phyloP scores from a whole-genome alignment of 2,797 vertebrate genomes.

The Triplophysa bombifrons region DNA sequence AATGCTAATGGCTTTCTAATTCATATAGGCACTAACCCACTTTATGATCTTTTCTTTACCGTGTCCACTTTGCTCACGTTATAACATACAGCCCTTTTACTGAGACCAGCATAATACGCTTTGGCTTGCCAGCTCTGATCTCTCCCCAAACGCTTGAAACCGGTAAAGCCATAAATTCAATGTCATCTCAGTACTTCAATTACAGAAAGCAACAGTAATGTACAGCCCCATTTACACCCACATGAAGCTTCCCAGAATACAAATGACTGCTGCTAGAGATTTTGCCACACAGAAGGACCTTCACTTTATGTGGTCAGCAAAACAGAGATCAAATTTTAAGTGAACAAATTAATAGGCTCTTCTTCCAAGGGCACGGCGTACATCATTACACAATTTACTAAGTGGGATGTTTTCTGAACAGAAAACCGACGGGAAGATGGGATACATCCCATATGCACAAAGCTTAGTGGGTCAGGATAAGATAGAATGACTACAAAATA shows the following conservation, averaged over 20 bases:
- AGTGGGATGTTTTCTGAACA: constrained; percentile 12
- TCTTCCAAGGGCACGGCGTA: constrained; percentile 21
- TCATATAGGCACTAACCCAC: not conserved
- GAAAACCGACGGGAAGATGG: constrained; percentile 10
- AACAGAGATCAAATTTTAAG: constrained; percentile 32
- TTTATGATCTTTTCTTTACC: not conserved
- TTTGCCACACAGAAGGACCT: not conserved
- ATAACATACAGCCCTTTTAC: constrained; percentile 48
- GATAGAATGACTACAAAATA: too few species aligned
- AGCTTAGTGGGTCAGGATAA: not conserved
- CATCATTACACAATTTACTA: constrained; percentile 20
- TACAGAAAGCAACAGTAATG: constrained; percentile 56
- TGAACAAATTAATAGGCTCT: constrained; percentile 29
- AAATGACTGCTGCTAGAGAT: constrained; percentile 13
- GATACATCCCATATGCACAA: too few species aligned
- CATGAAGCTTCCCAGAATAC: constrained; percentile 41
- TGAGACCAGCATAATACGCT: constrained; percentile 20
- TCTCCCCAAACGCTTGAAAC: constrained; percentile 42
- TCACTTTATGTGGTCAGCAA: constrained; percentile 26
- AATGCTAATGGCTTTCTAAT: not conserved
- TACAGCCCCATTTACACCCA: constrained; percentile 52
- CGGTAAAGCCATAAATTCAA: constrained; percentile 46
- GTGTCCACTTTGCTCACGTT: not conserved
- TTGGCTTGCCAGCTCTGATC: constrained; percentile 36
- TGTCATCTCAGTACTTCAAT: constrained; percentile 47